phyloP scores from a whole-genome alignment of 2,888 invertebrate genomes.

The Thecocarcelia acutangulata region DNA sequence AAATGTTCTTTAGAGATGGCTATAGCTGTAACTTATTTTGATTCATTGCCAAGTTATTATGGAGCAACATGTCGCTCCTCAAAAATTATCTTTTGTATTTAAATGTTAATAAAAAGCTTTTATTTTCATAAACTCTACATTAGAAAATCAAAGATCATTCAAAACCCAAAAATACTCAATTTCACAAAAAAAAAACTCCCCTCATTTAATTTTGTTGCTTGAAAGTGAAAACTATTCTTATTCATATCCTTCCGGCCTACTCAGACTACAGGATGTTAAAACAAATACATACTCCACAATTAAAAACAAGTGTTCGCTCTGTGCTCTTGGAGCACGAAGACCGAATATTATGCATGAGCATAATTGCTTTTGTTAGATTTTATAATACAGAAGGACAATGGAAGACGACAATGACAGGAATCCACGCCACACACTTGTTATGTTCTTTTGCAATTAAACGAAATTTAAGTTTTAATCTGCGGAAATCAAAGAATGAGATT shows the following conservation, averaged over 20 bases:
- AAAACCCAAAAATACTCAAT: neutral
- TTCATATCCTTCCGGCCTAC: slow-evolving; percentile 62
- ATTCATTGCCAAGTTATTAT: too few species aligned
- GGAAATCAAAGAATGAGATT: slow-evolving; percentile 62
- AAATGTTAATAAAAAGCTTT: neutral
- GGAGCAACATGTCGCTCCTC: too few species aligned
- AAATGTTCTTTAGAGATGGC: too few species aligned
- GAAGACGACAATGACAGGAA: slow-evolving; percentile 16
- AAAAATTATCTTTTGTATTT: neutral
- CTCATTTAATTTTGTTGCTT: slow-evolving; percentile 26
- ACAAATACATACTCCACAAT: slow-evolving; percentile 31
- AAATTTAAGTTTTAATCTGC: slow-evolving; percentile 39
- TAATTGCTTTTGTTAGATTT: slow-evolving; percentile 1
- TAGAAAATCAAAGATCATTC: neutral
- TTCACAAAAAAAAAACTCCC: slow-evolving; percentile 12
- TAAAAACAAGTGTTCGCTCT: slow-evolving; percentile 59
- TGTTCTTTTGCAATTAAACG: slow-evolving; percentile 21
- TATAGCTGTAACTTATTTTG: too few species aligned
- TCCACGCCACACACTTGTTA: slow-evolving; percentile 55
- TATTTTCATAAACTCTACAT: neutral
- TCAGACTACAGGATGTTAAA: slow-evolving; percentile 57
- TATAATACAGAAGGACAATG: slow-evolving; percentile 34
- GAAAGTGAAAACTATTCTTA: slow-evolving; percentile 67
- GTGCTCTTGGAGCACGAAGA: neutral
- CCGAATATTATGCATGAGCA: slow-evolving; percentile 30